Percentiles rank a stretch among this genome's conserved stretches.
These are phyloP conservation scores for Halcyon chelicuti DNA, from an alignment of 2,797 vertebrate genomes.

Conservation along the genomic window DNA sequence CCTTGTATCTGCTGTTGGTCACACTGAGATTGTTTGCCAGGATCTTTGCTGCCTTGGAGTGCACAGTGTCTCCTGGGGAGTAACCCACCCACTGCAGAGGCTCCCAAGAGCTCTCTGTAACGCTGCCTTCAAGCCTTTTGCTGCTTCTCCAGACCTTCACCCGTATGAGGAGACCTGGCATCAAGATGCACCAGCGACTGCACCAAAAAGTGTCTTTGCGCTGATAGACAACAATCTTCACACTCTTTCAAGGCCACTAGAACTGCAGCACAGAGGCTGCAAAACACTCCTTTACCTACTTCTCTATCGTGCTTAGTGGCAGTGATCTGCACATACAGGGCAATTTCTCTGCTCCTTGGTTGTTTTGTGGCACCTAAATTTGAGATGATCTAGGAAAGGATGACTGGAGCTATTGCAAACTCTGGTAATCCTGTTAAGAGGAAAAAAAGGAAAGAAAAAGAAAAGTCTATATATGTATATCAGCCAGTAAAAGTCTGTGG, in stretches of 20 bases:
- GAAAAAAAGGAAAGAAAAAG: accelerated
- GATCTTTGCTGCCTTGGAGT: background rate
- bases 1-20: background rate
- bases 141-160: background rate
- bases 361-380: background rate
- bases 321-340: background rate
- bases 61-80: background rate
- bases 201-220: background rate
- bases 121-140: background rate
- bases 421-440: background rate
- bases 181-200: background rate
- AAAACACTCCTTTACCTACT: background rate
- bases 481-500: background rate
- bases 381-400: background rate
- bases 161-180: background rate
- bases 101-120: background rate
- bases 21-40: background rate
- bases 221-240: background rate
- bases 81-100: background rate
- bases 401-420: background rate
- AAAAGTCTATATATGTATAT: background rate
- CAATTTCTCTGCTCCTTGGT: background rate
- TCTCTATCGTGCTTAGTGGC: accelerated
- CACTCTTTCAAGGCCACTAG: background rate
- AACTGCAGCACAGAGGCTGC: background rate